These are phyloP conservation scores for Priocnemis perturbator DNA, from an alignment of 2,888 invertebrate genomes.

Conservation along the genomic window DNA sequence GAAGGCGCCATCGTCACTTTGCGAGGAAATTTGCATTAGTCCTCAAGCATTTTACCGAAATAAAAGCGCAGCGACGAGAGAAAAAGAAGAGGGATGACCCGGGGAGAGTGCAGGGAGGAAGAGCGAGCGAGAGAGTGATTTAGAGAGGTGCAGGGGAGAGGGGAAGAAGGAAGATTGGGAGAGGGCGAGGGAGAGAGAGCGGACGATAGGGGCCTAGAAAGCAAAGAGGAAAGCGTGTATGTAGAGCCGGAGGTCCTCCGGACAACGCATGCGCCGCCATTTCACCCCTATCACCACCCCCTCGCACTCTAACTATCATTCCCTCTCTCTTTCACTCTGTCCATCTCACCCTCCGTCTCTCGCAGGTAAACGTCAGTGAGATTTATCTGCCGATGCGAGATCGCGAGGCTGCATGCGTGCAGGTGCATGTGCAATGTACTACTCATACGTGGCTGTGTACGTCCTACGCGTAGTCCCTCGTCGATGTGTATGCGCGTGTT, in stretches of 20 bases:
- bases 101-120: conserved; percentile 17
- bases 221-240: conserved; percentile 13
- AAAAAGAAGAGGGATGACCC: conserved; percentile 34
- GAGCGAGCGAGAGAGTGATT: conserved; percentile 1
- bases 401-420: conserved; percentile 59
- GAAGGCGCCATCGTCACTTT: conserved; percentile 53
- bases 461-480: no score
- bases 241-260: conserved; percentile 22
- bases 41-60: conserved; percentile 57
- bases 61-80: conserved; percentile 59
- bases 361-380: conserved; percentile 68
- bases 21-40: conserved; percentile 60
- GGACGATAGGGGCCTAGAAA: conserved; percentile 11
- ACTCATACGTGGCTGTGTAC: conserved; percentile 27
- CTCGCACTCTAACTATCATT: background rate
- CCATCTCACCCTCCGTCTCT: conserved; percentile 38
- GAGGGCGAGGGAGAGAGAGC: conserved; percentile 20
- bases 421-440: conserved; percentile 49
- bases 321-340: conserved; percentile 10
- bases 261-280: conserved; percentile 45
- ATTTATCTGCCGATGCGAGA: conserved; percentile 72
- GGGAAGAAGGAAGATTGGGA: conserved; percentile 1
- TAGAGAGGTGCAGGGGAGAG: conserved; percentile 13
- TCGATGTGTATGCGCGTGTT: conserved; percentile 43
- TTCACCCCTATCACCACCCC: conserved; percentile 37